Base-by-base conservation (phyloP, 2,113 vertebrate genomes). In the Lagenorhynchus albirostris region DNA sequence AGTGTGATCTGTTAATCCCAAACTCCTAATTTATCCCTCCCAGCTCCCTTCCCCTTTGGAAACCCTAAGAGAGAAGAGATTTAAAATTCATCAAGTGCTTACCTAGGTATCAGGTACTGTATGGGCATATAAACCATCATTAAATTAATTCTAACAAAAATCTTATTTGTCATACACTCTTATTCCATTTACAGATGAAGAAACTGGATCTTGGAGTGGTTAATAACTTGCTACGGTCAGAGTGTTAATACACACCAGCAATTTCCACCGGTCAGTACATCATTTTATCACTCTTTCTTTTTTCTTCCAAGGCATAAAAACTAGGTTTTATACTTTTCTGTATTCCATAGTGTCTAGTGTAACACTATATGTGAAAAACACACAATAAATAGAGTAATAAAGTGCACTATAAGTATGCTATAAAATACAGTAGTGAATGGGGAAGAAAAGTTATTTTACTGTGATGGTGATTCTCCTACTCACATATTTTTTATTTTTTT, bases 91-190 rank as follows among this genome's bases (percentile, higher is more conserved):
- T 21, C 38, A 41, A 68, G 20, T 47, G 9, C 74, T 92, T 94
- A 58, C 82, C 25, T 85, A 82, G 38, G 14, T 92, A 67, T 53
- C 3, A 55, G 53, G 5, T 1, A 86, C 50, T 44, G 2, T 25
- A 23, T 60, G 53, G 31, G 29, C 33, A 31, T 80, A 65, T 33
- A 65, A 20, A 88, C 3, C 44, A 60, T 84, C 9, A 73, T 29
- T 91, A 47, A 91, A 84, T 96, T 84, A 94, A 95, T 76, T 87
- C 31, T 58, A 81, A 31, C 6, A 91, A 71, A 88, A 95, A 55
- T 68, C 3, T 38, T 71, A 76, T 50, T 17, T 90, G 44, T 29
- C 36, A n/a, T 1, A 50, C 15, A 47, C 26, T 53, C 20, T 13
- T 85, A 65, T 91, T 77, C n/a, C 21, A 74, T 89, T 96, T 62